Evolutionary conservation across 2,888 invertebrate genomes (phyloP).

Genomic region (Andricus quercusramuli): DNA sequence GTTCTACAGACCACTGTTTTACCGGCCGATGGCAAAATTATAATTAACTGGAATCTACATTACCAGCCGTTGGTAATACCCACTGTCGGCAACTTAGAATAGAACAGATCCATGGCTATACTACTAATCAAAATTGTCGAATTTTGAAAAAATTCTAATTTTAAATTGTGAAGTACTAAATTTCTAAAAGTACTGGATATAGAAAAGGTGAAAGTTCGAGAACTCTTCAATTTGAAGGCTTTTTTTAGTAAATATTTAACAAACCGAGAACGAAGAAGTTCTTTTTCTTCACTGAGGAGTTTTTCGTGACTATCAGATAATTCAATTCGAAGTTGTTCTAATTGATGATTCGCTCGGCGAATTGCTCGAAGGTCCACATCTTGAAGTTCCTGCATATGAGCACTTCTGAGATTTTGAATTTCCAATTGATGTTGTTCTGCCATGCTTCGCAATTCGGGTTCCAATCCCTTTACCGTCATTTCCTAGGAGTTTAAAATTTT

Average conservation of each 20-base stretch:
- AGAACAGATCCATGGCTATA: too few species aligned
- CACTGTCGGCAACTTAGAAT: too few species aligned
- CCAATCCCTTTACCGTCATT: conserved; percentile 91
- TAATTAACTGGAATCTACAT: too few species aligned
- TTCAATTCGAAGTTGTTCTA: conserved; percentile 82
- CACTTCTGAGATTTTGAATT: conserved; percentile 84
- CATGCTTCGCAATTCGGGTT: conserved; percentile 90
- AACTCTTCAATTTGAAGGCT: not conserved
- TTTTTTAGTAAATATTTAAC: not conserved
- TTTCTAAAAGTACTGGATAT: too few species aligned
- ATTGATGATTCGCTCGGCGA: conserved; percentile 82
- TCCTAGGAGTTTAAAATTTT: conserved; percentile 79
- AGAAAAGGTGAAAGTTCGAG: not conserved
- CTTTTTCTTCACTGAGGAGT: conserved; percentile 82
- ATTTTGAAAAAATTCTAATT: too few species aligned
- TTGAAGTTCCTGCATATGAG: conserved; percentile 84
- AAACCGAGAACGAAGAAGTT: conserved; percentile 81
- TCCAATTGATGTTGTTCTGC: conserved; percentile 86
- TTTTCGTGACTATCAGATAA: conserved; percentile 83
- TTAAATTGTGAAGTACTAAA: too few species aligned
- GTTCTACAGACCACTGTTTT: too few species aligned
- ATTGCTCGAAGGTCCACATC: conserved; percentile 83
- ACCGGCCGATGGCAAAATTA: too few species aligned
- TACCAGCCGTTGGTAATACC: too few species aligned
- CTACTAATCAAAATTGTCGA: not conserved